A percentile compares a stretch with the other conserved stretches of the same genome.
These are phyloP conservation scores for Emesis castigata DNA, from an alignment of 2,888 invertebrate genomes.

Conservation along the genomic window DNA sequence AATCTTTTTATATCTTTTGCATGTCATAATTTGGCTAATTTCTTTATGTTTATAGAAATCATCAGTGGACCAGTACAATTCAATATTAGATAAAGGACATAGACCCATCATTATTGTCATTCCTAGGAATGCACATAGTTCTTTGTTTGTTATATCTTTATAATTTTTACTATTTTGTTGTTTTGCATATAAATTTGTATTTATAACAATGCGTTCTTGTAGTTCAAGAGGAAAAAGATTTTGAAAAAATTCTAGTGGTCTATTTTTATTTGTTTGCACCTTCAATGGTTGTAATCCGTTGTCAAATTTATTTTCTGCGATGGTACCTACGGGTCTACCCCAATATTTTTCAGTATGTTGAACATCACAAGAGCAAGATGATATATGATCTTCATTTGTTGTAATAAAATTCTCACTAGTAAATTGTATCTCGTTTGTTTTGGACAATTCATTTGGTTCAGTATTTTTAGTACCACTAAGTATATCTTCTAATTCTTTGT, in stretches of 20 bases:
- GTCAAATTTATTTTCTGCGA: background rate
- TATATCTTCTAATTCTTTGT: constrained; percentile 1
- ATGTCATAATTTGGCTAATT: constrained; percentile 11
- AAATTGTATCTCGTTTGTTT: constrained; percentile 3
- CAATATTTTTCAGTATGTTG: background rate
- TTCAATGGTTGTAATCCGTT: background rate
- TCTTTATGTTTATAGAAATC: constrained; percentile 3
- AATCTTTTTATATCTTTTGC: constrained; percentile 1
- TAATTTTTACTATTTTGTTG: constrained; percentile 9
- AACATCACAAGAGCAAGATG: background rate
- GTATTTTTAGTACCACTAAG: constrained; percentile 1
- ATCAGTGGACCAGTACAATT: constrained; percentile 13
- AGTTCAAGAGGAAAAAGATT: constrained; percentile 6
- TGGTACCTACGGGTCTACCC: background rate
- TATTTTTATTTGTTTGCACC: background rate
- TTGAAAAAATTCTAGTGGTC: constrained; percentile 3
- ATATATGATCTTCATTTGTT: background rate
- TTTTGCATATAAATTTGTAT: constrained; percentile 1
- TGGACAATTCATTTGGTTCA: constrained; percentile 3
- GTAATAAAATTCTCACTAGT: background rate
- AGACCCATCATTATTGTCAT: constrained; percentile 3
- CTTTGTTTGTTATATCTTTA: constrained; percentile 12
- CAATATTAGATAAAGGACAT: background rate
- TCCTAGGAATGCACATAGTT: constrained; percentile 14
- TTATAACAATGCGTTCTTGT: background rate